phyloP scores from a whole-genome alignment of 1,140 invertebrate species.

The Lepidotrigona ventralis region DNA sequence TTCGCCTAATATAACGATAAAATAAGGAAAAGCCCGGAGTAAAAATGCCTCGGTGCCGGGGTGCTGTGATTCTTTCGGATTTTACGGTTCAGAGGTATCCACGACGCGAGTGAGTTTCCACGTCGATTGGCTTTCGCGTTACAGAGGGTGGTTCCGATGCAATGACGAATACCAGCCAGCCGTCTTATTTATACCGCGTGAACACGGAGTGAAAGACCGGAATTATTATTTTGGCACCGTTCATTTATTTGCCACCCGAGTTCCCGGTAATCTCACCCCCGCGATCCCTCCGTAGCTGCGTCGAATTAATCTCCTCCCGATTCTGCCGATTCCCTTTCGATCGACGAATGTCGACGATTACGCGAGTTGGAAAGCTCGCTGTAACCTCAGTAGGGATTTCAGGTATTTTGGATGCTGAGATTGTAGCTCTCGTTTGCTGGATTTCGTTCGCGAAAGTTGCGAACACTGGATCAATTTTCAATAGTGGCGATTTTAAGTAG shows the following conservation, averaged over 20 bases:
- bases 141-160: background rate
- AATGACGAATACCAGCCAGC: slow-evolving; percentile 55
- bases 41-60: slow-evolving; percentile 50
- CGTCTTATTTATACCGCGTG: slow-evolving; percentile 41
- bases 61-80: slow-evolving; percentile 66
- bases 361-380: background rate
- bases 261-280: background rate
- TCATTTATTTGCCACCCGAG: slow-evolving; percentile 2
- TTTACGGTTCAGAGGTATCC: slow-evolving; percentile 49
- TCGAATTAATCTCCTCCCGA: background rate
- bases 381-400: too few relatives aligned
- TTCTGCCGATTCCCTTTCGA: background rate
- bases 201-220: slow-evolving; percentile 32
- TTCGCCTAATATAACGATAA: slow-evolving; percentile 54
- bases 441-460: too few relatives aligned
- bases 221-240: slow-evolving; percentile 37
- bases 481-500: too few relatives aligned
- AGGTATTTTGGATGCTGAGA: too few relatives aligned
- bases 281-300: background rate
- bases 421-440: too few relatives aligned
- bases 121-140: slow-evolving; percentile 45
- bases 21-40: slow-evolving; percentile 52
- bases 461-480: too few relatives aligned
- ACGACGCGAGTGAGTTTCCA: slow-evolving; percentile 44
- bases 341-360: background rate